phyloP scores from a whole-genome alignment of 2,888 invertebrate genomes.

The Eupeodes latifasciatus region DNA sequence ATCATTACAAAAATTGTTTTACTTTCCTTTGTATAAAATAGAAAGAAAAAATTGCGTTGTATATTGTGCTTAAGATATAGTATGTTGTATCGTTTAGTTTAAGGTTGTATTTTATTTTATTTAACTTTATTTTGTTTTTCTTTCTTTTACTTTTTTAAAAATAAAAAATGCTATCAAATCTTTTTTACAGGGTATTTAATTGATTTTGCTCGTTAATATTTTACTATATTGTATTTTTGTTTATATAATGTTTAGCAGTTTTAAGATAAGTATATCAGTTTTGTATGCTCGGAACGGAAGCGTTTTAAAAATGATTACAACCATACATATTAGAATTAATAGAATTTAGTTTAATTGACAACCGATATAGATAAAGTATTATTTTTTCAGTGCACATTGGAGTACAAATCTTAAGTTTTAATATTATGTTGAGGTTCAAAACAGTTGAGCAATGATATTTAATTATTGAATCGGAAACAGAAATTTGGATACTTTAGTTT shows the following conservation, averaged over 20 bases:
- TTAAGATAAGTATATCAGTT: conserved; percentile 42
- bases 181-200: conserved; percentile 71
- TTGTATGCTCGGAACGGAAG: conserved; percentile 33
- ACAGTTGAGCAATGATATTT: background rate
- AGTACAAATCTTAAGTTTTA: background rate
- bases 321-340: background rate
- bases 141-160: conserved; percentile 23
- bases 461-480: background rate
- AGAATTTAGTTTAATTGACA: conserved; percentile 12
- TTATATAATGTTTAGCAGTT: conserved; percentile 40
- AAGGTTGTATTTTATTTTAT: background rate
- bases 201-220: conserved; percentile 50
- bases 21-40: conserved; percentile 9
- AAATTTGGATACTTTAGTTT: background rate
- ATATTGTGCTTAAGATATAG: conserved; percentile 35
- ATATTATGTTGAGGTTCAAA: background rate
- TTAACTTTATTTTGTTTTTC: background rate
- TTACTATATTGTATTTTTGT: conserved; percentile 36
- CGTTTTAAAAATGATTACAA: conserved; percentile 3
- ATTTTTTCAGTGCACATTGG: background rate
- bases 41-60: conserved; percentile 19
- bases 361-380: background rate
- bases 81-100: conserved; percentile 32
- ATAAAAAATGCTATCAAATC: conserved; percentile 54
- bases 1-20: conserved; percentile 51